These are phyloP conservation scores for Scaptodrosophila latifasciaeformis DNA, from an alignment of 2,888 invertebrate species.

Conservation along the genomic window DNA sequence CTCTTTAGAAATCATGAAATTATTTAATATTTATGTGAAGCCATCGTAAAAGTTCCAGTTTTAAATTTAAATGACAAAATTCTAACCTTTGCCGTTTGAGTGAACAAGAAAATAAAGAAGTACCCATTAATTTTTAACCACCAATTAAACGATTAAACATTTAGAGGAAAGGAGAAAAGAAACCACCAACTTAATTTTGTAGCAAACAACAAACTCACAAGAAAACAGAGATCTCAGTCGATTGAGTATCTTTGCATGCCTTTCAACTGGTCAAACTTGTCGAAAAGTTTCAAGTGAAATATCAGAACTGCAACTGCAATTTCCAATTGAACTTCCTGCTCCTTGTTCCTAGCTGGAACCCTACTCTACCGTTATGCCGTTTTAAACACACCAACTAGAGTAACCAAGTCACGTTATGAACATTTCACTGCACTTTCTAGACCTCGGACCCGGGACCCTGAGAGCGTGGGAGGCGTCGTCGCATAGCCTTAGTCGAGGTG, in stretches of 20 bases:
- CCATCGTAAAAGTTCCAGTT: conserved; percentile 40
- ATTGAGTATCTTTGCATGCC: conserved; percentile 43
- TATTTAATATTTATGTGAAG: conserved; percentile 50
- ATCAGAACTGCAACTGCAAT: conserved; percentile 30
- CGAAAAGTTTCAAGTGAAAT: conserved; percentile 62
- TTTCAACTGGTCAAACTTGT: conserved; percentile 62
- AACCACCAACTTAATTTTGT: conserved; percentile 52
- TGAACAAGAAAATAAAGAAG: too few species aligned
- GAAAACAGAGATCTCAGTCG: conserved; percentile 26
- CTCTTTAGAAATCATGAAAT: conserved; percentile 36
- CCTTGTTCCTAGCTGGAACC: too few species aligned
- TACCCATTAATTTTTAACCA: too few species aligned
- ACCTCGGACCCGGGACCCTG: not conserved
- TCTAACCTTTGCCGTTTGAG: too few species aligned
- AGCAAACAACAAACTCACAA: conserved; percentile 39
- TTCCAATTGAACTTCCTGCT: not conserved
- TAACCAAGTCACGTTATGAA: conserved; percentile 68
- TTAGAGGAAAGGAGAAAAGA: conserved; percentile 43
- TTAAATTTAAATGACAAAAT: too few species aligned
- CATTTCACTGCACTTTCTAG: conserved; percentile 59
- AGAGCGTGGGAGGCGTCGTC: too few species aligned
- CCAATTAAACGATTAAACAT: conserved; percentile 65
- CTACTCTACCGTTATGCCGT: conserved; percentile 31
- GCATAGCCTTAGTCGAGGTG: too few species aligned
- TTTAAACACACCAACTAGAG: conserved; percentile 54